Evolutionary conservation across 1,140 invertebrate species (phyloP).

Genomic region (Drosophila grimshawi): DNA sequence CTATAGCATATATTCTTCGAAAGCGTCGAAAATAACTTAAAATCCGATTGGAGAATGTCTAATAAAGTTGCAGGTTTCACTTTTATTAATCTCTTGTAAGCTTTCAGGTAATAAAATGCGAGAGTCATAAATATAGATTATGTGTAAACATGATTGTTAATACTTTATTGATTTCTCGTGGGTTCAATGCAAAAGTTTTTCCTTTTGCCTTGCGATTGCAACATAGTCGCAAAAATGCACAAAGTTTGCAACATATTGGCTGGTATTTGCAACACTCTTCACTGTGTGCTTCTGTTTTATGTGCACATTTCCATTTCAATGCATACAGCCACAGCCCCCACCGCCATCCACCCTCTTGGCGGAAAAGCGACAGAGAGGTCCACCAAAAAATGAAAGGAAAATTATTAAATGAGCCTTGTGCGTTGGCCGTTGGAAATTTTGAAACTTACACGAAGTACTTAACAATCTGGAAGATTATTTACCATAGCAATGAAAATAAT

Average conservation of each 20-base stretch:
- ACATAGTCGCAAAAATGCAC: constrained; percentile 1
- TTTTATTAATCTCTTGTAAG: no score
- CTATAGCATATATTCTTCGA: not conserved
- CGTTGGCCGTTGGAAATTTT: not conserved
- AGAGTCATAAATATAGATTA: not conserved
- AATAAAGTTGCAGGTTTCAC: no score
- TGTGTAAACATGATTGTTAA: not conserved
- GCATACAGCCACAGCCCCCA: constrained; percentile 1
- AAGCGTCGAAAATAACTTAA: no score
- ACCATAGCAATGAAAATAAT: no score
- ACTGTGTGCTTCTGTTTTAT: constrained; percentile 20
- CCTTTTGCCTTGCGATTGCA: constrained; percentile 11
- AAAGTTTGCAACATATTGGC: constrained; percentile 1
- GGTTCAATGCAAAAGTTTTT: not conserved
- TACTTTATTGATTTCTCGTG: not conserved
- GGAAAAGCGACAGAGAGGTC: constrained; percentile 38
- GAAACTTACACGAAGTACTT: not conserved
- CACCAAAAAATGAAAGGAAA: not conserved
- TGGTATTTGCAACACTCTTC: not conserved
- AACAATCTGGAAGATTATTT: not conserved
- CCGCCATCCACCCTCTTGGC: not conserved
- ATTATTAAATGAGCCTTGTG: constrained; percentile 22
- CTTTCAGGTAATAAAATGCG: not conserved
- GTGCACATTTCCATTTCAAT: constrained; percentile 36
- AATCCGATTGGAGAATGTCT: no score